Evolutionary conservation across 2,113 vertebrate species (phyloP), one percentile per base, ranked within the genome.

Genomic region (Cephalopterus ornatus): DNA sequence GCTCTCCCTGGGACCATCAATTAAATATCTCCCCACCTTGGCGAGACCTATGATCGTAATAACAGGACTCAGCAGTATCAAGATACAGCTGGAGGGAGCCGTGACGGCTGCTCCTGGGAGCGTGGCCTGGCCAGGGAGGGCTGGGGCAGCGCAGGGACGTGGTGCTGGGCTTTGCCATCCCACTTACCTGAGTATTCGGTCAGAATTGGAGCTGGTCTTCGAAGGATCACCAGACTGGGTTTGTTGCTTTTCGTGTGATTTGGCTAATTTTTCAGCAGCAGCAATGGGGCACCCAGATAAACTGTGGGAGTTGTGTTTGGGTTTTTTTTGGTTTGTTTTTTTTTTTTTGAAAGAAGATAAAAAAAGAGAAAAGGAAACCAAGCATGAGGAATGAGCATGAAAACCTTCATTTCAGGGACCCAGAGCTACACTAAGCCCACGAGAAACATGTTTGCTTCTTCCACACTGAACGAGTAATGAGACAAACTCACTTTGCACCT

Each of bases 201-300:
- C 99, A 37, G 99, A 99, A 82, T 98, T 99, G 94, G 98, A 98
- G 95, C 98, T 99, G 85, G 91, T 98, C 98, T 99, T 99, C 12
- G 98, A 98, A 92, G 98, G 98, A 44, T 99, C 99, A 42, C 98
- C 97, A 63, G 98, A 85, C n/a, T 98, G 98, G 39, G 98, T 99
- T 88, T 98, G 99, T 97, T 99, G 99, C 98, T 99, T 99, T 97
- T 99, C 99, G 0, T 99, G 99, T 46, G 98, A 97, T 98, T 99
- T 99, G 97, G 99, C 98, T 96, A 99, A 98, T 97, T 99, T 99
- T 96, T 99, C 99, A 61, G 99, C 99, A 85, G 99, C 99, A 91
- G 99, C 99, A 71, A 99, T 99, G 94, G 99, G 99, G 92, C 99
- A 99, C 92, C 99, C 99, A 81, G 99, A 99, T 93, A 99, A 98